phyloP scores from a whole-genome alignment of 2,797 vertebrate genomes.

The Enteromius fasciolatus region DNA sequence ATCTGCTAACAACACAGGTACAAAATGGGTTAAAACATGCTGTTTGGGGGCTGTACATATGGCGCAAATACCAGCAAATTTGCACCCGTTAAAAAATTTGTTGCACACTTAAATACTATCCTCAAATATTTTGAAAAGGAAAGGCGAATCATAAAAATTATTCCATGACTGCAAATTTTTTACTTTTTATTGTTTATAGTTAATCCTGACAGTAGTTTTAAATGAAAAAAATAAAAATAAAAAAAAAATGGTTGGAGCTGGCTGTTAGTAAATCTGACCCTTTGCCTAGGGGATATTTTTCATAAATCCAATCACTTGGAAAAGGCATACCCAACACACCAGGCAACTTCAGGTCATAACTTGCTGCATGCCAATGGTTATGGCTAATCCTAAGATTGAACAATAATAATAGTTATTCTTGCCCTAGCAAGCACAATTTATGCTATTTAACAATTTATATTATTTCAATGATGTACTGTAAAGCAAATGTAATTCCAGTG shows the following conservation, averaged over 20 bases:
- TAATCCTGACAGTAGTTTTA: background rate
- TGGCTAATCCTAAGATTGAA: background rate
- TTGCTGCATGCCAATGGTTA: background rate
- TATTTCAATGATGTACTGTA: background rate
- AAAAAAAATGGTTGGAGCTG: background rate
- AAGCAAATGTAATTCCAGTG: background rate
- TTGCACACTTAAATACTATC: no score
- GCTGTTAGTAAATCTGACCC: background rate
- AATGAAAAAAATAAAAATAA: no score
- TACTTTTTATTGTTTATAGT: background rate
- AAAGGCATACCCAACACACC: background rate
- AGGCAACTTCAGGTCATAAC: background rate
- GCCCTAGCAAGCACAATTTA: no score
- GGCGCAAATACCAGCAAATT: background rate
- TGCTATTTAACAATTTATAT: background rate
- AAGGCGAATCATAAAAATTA: no score
- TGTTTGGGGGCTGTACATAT: background rate
- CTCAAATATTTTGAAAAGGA: no score
- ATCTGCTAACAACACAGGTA: background rate
- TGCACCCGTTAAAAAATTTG: background rate
- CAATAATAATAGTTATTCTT: background rate
- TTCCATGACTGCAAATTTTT: background rate
- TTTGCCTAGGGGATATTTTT: background rate
- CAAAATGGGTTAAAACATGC: background rate
- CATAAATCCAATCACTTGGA: background rate